Percentiles rank a stretch among this genome's conserved stretches.
These are phyloP conservation scores for Stichopus horrens DNA, from an alignment of 53 echinoderm and acorn worm genomes.

Conservation along the genomic window DNA sequence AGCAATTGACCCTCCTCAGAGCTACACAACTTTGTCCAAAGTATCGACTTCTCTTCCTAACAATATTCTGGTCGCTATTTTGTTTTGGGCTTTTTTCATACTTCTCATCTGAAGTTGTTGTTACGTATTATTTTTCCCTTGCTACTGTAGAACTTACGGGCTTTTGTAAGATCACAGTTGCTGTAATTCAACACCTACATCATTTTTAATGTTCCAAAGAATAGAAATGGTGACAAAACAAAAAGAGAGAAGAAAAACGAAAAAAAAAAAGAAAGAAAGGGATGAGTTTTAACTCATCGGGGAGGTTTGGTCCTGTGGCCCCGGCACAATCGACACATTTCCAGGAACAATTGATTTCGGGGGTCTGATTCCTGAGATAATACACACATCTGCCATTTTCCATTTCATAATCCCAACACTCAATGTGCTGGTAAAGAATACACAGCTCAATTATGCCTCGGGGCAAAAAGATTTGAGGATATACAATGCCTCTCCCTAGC, in stretches of 20 bases:
- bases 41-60: too few species aligned
- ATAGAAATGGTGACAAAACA: not conserved
- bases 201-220: not conserved
- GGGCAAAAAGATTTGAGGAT: slow-evolving; percentile 45
- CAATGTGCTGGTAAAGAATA: slow-evolving; percentile 14
- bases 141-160: too few species aligned
- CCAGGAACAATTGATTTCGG: slow-evolving; percentile 1
- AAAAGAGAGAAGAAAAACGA: not conserved
- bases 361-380: slow-evolving; percentile 28
- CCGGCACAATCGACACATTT: not conserved
- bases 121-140: too few species aligned
- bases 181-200: not conserved
- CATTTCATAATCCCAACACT: slow-evolving; percentile 48
- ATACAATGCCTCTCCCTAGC: slow-evolving; percentile 43
- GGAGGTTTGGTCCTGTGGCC: slow-evolving; percentile 18
- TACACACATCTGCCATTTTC: slow-evolving; percentile 47
- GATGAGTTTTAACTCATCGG: not conserved
- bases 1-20: too few species aligned
- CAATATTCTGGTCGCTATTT: too few species aligned
- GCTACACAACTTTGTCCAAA: too few species aligned
- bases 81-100: too few species aligned
- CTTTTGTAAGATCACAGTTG: not conserved
- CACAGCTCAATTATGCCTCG: slow-evolving; percentile 38
- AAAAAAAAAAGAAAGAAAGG: not conserved
- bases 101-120: too few species aligned